Evolutionary conservation across 2,113 vertebrate genomes (phyloP), one percentile per base, ranked within the genome.

Genomic region (Eulemur macaco): DNA sequence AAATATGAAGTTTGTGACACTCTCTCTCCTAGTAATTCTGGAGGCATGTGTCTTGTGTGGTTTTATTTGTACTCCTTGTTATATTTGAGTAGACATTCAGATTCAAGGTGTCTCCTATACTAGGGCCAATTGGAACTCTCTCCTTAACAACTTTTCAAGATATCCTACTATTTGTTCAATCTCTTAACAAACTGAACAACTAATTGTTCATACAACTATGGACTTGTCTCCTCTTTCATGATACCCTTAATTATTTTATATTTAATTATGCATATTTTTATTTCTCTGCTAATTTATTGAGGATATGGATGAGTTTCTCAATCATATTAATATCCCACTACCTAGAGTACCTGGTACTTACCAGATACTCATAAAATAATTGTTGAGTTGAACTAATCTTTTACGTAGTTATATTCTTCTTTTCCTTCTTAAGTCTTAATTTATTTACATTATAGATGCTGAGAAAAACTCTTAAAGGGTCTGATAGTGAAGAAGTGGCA

Each of bases 401-500:
- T 92, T 84, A 74, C 78, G 56, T 94, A 78, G 37, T 69, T 94
- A 60, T n/a, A 15, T 66, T 78, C 4, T 50, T 88, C 18, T 80
- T 87, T 93, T 77, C 66, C 37, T 86, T 92, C 80, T 87, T 39
- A 97, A 94, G 27, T 88, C 52, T 94, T 89, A 80, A 25, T 89
- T 96, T 92, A 84, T 91, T 83, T 95, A 87, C 23, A 87, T 97
- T 92, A 25, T 83, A 98, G 98, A 97, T 98, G 84, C 96, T 97
- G 86, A 88, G 25, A 96, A 97, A 86, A 97, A 96, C 77, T 94
- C 58, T 96, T 37, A 94, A 69, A 66, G 71, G n/a, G 56, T 37
- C 93, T 94, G 93, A 97, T 34, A 92, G 25, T 73, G 89, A 96
- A 87, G 86, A 88, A 69, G 0, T 3, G 29, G 54, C 58, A 76